Base-by-base conservation (phyloP, 2,797 vertebrate species). In the Myoxocephalus aenaeus region DNA sequence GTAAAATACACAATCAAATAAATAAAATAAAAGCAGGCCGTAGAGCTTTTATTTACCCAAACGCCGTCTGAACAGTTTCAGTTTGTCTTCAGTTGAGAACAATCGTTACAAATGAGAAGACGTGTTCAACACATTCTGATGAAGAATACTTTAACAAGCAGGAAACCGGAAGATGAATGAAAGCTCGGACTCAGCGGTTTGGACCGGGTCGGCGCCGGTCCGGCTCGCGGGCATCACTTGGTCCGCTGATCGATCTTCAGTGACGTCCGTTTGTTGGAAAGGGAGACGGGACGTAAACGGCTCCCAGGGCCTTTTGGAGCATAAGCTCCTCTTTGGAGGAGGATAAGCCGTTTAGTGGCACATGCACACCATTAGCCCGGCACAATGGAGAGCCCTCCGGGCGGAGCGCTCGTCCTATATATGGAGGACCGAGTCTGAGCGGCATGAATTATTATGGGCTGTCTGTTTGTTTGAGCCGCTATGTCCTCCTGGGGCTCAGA, bases 281-380 rank as follows among this genome's bases (percentile, higher is more conserved):
- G 48, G 40, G 68, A 73, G 57, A 65, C 4, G 40, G 48, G 34
- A 38, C 73, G 42, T 11, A 51, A 80, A 74, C 6, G 73, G 42
- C 73, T 75, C 27, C 0, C 56, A 74, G 65, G 66, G n/a, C 29
- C 29, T 71, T 72, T 72, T 36, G 36, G 44, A 79, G 65, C 82
- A 38, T 61, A 51, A 73, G 65, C 58, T 64, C 53, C 53, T 62
- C 63, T 64, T 78, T 77, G 77, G 62, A 75, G 73, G 76, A 82
- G 29, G 72, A 82, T 67, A 71, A 36, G 73, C 57, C 32, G 34
- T 74, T 84, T 75, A 79, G 73, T 27, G 78, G 67, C 77, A 53
- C 87, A 65, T 66, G 64, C 69, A 75, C 75, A 22, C 72, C 77
- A 84, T 86, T 81, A 83, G 69, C 32, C 44, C 0, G 48, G 50